phyloP scores from a whole-genome alignment of 1,140 invertebrate genomes.

The Habropoda laboriosa region DNA sequence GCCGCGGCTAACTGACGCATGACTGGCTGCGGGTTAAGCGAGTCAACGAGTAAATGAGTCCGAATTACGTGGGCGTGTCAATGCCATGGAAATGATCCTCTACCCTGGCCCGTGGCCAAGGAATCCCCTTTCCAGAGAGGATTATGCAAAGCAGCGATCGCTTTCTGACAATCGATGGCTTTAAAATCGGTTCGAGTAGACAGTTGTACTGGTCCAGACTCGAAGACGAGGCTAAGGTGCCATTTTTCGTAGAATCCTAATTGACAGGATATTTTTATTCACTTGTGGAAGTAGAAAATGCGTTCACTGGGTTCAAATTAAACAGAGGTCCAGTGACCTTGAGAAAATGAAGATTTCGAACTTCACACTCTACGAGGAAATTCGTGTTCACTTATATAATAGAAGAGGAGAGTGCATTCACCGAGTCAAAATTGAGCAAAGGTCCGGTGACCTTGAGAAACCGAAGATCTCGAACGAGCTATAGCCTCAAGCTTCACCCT shows the following conservation, averaged over 20 bases:
- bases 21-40: constrained; percentile 73
- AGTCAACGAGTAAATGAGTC: constrained; percentile 79
- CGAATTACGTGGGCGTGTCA: constrained; percentile 80
- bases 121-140: constrained; percentile 45
- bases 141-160: constrained; percentile 69
- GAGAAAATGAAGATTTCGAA: not conserved
- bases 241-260: not conserved
- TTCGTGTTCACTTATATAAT: not conserved
- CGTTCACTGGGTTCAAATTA: too few relatives aligned
- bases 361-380: too few relatives aligned
- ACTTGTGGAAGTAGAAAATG: too few relatives aligned
- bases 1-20: constrained; percentile 64
- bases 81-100: constrained; percentile 74
- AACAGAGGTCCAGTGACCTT: not conserved
- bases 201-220: too few relatives aligned
- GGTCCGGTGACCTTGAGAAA: not conserved
- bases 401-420: too few relatives aligned
- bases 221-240: too few relatives aligned
- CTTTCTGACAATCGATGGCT: not conserved
- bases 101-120: not conserved
- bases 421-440: rapidly evolving
- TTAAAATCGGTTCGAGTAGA: not conserved
- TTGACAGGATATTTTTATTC: not conserved
- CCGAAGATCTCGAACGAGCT: too few relatives aligned
- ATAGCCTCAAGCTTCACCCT: too few relatives aligned